Evolutionary conservation across 1,140 invertebrate genomes (phyloP).

Genomic region (Olivierus martensii): DNA sequence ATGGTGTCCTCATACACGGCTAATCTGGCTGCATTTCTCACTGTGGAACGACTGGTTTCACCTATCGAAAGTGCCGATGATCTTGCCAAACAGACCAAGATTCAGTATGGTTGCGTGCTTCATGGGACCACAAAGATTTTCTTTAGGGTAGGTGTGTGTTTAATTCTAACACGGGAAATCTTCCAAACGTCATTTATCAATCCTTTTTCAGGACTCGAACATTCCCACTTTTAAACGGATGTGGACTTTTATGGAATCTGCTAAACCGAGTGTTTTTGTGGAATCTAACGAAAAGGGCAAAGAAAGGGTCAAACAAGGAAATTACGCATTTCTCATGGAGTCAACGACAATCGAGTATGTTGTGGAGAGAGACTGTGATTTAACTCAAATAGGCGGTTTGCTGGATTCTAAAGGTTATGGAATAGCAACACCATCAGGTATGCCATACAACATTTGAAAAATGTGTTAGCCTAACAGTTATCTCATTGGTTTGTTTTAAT

Average conservation of each 20-base stretch:
- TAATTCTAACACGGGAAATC: not conserved
- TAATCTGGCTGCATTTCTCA: conserved; percentile 42
- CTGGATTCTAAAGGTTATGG: conserved; percentile 46
- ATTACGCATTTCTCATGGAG: conserved; percentile 70
- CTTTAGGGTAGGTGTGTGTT: conserved; percentile 26
- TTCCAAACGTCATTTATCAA: no score
- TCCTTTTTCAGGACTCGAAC: conserved; percentile 54
- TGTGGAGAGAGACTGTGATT: conserved; percentile 54
- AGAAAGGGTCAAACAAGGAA: conserved; percentile 55
- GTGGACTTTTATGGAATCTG: conserved; percentile 68
- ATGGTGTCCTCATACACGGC: conserved; percentile 44
- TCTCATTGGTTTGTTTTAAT: no score
- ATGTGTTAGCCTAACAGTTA: no score
- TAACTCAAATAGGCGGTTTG: conserved; percentile 57
- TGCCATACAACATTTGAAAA: not conserved
- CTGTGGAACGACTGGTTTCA: conserved; percentile 40
- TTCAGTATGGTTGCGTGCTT: conserved; percentile 38
- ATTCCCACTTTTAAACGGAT: conserved; percentile 67
- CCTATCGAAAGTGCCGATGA: conserved; percentile 41
- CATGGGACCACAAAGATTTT: conserved; percentile 37
- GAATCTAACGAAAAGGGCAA: conserved; percentile 72
- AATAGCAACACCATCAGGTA: conserved; percentile 31
- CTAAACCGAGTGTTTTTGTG: conserved; percentile 66
- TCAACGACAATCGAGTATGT: conserved; percentile 66
- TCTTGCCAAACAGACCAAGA: conserved; percentile 39